Conservation (phyloP, 2,888 invertebrate genomes). For the Apodemia zela region DNA sequence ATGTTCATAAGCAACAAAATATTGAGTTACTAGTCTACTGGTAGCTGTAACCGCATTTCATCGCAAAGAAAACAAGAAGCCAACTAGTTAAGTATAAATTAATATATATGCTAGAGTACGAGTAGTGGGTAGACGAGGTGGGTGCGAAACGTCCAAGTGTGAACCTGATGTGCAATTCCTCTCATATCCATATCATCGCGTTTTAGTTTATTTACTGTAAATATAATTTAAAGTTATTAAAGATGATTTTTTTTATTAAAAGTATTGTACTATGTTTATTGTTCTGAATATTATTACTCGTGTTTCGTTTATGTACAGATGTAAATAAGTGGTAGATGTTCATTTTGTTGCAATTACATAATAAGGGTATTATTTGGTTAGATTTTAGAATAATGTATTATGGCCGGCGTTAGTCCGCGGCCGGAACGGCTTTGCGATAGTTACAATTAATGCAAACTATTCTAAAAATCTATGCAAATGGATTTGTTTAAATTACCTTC, state of each 20-base stretch:
- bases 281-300: slow-evolving; percentile 68
- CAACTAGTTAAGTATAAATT: slow-evolving; percentile 2
- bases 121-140: neutral
- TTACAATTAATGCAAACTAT: slow-evolving; percentile 30
- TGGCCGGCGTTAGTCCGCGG: slow-evolving; percentile 19
- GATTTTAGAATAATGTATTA: slow-evolving; percentile 29
- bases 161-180: slow-evolving; percentile 75
- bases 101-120: slow-evolving; percentile 25
- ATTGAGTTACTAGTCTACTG: too few species aligned
- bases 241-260: slow-evolving; percentile 55
- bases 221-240: slow-evolving; percentile 73
- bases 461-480: slow-evolving; percentile 34
- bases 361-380: slow-evolving; percentile 38
- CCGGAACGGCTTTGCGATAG: slow-evolving; percentile 23
- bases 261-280: slow-evolving; percentile 64
- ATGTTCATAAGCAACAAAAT: too few species aligned
- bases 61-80: neutral
- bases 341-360: slow-evolving; percentile 48
- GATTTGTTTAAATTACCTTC: slow-evolving; percentile 46
- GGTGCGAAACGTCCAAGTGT: slow-evolving; percentile 72
- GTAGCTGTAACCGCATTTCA: neutral
- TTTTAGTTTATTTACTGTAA: slow-evolving; percentile 76
- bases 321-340: slow-evolving; percentile 64
- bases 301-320: slow-evolving; percentile 78
- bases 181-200: slow-evolving; percentile 74